Evolutionary conservation across 2,113 vertebrate species (phyloP), one percentile per base, ranked within the genome.

Genomic region (Butastur rufipennis): DNA sequence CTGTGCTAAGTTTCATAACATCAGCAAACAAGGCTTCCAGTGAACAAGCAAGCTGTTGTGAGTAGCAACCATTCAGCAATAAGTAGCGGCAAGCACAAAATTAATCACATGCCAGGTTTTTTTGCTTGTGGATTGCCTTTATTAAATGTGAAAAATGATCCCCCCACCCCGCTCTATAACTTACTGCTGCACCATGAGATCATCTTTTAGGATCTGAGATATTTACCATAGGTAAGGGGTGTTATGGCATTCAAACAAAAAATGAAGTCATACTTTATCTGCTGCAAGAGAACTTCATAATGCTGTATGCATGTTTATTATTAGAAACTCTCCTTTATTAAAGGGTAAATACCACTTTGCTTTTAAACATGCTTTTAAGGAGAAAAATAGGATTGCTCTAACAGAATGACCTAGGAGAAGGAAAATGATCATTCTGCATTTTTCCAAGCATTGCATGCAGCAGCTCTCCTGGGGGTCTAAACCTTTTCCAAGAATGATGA

Each of bases 41-140:
- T 45, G 87, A 96, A 94, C 81, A 81, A 88, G 90, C 86, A 82
- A 81, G 42, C 47, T 91, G 80, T 95, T 97, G 95, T 96, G 93
- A 89, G 81, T 80, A 95, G 84, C 93, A 95, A 27, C 78, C 78
- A 81, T 91, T 95, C 81, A 91, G 73, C 79, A 79, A 53, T 72
- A 62, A 86, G 59, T 79, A 74, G 58, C 52, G 25, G 74, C 63
- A 82, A 94, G 84, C 86, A 86, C 42, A 61, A 84, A 94, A 95
- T 83, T 55, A 71, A 86, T 95, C 31, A 16, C 62, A 36, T 40
- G 66, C 93, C 40, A 61, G 70, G 6, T 11, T 40, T 87, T 94
- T 86, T 84, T 91, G 61, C 70, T 87, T 88, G 68, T 68, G 55
- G 56, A 36, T 77, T 88, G 70, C 59, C 27, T 70, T 93, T 87